A percentile compares a stretch with the other conserved stretches of the same genome.
Evolutionary conservation across 2,797 vertebrate species (phyloP).

Genomic region (Tapirus indicus): DNA sequence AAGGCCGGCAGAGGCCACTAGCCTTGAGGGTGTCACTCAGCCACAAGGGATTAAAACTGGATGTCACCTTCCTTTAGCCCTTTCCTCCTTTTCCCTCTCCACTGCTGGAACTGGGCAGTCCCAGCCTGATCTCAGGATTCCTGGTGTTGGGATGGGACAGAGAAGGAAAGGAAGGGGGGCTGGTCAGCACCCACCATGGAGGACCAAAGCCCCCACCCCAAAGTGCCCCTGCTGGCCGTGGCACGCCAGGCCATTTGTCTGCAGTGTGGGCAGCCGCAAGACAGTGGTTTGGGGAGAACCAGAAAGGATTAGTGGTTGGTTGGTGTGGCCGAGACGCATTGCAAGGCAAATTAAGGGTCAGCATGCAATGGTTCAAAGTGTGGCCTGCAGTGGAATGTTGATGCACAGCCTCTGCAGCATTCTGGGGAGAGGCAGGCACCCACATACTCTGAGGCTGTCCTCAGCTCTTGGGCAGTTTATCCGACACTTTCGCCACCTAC

Average conservation of each 20-base stretch:
- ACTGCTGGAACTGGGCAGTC: neutral
- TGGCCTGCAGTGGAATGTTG: neutral
- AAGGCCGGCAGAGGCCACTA: neutral
- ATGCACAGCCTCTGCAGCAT: neutral
- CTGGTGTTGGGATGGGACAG: neutral
- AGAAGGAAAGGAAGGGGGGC: neutral
- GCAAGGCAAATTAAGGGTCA: neutral
- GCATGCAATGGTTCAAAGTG: neutral
- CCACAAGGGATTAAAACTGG: neutral
- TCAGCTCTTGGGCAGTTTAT: neutral
- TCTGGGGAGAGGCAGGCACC: neutral
- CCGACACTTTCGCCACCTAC: neutral
- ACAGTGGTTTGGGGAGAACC: neutral
- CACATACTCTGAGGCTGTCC: neutral
- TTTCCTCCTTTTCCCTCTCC: neutral
- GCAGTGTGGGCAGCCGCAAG: neutral
- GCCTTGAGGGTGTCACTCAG: neutral
- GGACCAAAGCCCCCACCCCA: neutral
- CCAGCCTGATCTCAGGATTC: neutral
- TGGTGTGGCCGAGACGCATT: too few relatives aligned
- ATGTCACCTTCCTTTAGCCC: neutral
- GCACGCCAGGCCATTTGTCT: neutral
- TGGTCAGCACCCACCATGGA: neutral
- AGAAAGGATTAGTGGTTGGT: neutral
- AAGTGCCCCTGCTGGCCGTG: neutral